phyloP scores from a whole-genome alignment of 92 coral and sea anemone species.

The Pocillopora grandis region DNA sequence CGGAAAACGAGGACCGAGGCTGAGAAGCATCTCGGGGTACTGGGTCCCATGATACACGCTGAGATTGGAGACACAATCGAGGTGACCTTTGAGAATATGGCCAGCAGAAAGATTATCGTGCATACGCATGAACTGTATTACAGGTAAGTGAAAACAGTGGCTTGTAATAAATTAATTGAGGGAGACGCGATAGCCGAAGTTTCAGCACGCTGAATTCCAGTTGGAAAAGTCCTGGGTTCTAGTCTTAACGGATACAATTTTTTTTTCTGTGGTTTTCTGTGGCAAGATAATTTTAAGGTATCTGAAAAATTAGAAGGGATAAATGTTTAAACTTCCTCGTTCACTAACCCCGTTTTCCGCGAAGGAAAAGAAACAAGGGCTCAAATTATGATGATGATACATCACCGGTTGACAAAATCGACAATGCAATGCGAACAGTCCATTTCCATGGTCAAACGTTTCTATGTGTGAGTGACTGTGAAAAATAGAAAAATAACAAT shows the following conservation, averaged over 20 bases:
- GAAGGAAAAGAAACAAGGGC: conserved; percentile 79
- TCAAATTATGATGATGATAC: conserved; percentile 80
- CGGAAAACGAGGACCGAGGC: conserved; percentile 43
- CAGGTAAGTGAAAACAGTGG: conserved; percentile 15
- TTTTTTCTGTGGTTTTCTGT: too few species aligned
- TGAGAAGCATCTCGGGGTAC: conserved; percentile 70
- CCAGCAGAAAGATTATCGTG: conserved; percentile 64
- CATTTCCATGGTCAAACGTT: not conserved
- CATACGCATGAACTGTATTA: conserved; percentile 91
- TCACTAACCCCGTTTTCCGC: not conserved
- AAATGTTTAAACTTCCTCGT: not conserved
- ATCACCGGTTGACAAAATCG: conserved; percentile 16
- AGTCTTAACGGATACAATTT: too few species aligned
- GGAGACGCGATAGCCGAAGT: not conserved
- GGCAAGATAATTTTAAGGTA: too few species aligned
- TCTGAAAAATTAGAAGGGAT: not conserved
- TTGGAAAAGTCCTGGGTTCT: not conserved
- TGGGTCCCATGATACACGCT: conserved; percentile 88
- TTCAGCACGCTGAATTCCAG: not conserved
- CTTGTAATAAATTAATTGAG: not conserved
- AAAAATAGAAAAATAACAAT: not conserved
- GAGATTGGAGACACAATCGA: conserved; percentile 93
- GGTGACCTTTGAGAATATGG: conserved; percentile 79
- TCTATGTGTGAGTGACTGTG: not conserved
- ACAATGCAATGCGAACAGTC: conserved; percentile 52